These are phyloP conservation scores for Betta splendens DNA, from an alignment of 2,797 vertebrate genomes.

Conservation along the genomic window DNA sequence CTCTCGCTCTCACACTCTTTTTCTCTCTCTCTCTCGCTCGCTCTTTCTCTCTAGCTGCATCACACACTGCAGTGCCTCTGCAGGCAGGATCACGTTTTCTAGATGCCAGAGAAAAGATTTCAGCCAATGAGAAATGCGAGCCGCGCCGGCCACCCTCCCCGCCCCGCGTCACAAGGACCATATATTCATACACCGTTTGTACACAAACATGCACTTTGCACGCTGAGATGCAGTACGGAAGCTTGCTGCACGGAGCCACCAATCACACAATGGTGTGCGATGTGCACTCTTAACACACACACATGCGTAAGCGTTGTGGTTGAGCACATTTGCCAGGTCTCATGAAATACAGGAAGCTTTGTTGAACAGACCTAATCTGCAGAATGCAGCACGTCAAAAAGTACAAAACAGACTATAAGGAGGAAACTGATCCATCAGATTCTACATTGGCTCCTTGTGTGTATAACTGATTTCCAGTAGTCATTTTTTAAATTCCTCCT, in stretches of 20 bases:
- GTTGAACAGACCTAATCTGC: slow-evolving; percentile 42
- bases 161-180: slow-evolving; percentile 16
- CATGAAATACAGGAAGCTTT: slow-evolving; percentile 46
- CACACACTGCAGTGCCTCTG: slow-evolving; percentile 86
- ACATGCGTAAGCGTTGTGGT: slow-evolving; percentile 24
- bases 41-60: slow-evolving; percentile 73
- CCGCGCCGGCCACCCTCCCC: slow-evolving; percentile 33
- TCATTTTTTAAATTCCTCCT: slow-evolving; percentile 5
- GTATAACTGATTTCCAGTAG: not conserved
- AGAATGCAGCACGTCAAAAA: slow-evolving; percentile 30
- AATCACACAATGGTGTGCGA: slow-evolving; percentile 34
- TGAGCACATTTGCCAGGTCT: slow-evolving; percentile 21
- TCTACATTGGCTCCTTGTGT: not conserved
- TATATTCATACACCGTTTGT: slow-evolving; percentile 25
- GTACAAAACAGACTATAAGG: slow-evolving; percentile 28
- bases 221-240: slow-evolving; percentile 35
- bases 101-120: slow-evolving; percentile 76
- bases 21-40: slow-evolving; percentile 45
- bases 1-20: slow-evolving; percentile 39
- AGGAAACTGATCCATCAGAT: too few relatives aligned
- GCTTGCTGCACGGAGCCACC: slow-evolving; percentile 28
- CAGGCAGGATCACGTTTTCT: slow-evolving; percentile 83
- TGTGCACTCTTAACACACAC: slow-evolving; percentile 15
- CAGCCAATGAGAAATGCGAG: slow-evolving; percentile 75
- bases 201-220: slow-evolving; percentile 19